Base-by-base conservation (phyloP, 1,140 invertebrate species). In the Microplitis mediator region DNA sequence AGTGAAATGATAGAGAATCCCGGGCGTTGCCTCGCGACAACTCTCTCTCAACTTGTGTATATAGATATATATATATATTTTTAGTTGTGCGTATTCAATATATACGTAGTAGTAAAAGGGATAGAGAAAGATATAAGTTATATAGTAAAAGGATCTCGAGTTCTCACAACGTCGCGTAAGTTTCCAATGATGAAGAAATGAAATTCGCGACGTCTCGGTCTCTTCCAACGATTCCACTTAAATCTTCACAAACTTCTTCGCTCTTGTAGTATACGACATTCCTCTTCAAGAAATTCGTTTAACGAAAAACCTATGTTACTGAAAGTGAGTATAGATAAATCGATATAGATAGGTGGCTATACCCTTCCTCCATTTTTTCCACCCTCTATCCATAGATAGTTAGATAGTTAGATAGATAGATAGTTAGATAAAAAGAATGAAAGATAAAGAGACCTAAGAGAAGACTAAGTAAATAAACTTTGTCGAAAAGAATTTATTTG, bases 171-270 rank as follows among this genome's bases (percentile, higher is more conserved):
- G 16, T 45, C 45, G 69, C 54, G 51, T 9, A 45, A 72, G 70
- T 72, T 72, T 72, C 63, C 63, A 64, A 72, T 66, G 70, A 60
- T 45, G 70, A 64, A 31, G 45, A 45, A 71, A 71, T 71, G 50
- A 71, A 52, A 64, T 71, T 71, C 50, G 61, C 39, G 62, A 64
- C 39, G 62, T 67, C 65, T 34, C 65, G 51, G 65, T 52, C 65
- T 52, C 65, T 13, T 14, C 11, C 50, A 67, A 67, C 51, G 39
- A 64, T 11, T 67, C 34, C 65, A 39, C 65, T 67, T 67, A 67
- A 67, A 39, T 67, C 65, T 67, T 34, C n/a, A 9, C 13, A 52
- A 67, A 67, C 45, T 54, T 67, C 31, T 14, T 54, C 63, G 63
- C 45, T 65, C 39, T 50, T 11, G 6, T 11, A 45, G 39, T 39